Evolutionary conservation across 2,113 vertebrate genomes (phyloP).

Genomic region (Tragelaphus imberbis): DNA sequence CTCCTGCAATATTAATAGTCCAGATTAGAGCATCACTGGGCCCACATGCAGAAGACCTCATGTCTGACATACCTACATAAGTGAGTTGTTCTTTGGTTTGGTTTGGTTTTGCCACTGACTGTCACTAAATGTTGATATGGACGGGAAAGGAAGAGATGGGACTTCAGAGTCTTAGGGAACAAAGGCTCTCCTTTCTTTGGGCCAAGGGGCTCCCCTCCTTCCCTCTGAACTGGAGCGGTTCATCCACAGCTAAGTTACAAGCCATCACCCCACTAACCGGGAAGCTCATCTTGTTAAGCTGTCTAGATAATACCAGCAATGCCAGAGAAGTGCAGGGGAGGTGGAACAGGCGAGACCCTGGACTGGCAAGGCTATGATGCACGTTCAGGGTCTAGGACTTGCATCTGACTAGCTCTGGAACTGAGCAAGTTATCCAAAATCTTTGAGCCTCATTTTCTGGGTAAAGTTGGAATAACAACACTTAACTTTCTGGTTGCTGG

Average conservation of each 20-base stretch:
- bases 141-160: not conserved
- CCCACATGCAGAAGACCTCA: not conserved
- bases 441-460: not conserved
- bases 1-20: not conserved
- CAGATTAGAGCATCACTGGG: not conserved
- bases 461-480: not conserved
- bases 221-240: not conserved
- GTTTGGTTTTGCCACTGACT: not conserved
- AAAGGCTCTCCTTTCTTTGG: not conserved
- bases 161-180: not conserved
- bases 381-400: not conserved
- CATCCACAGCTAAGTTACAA: not conserved
- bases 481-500: not conserved
- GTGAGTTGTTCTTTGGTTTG: not conserved
- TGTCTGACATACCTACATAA: not conserved
- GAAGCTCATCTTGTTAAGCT: not conserved
- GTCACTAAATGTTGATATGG: not conserved
- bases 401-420: not conserved
- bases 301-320: not conserved
- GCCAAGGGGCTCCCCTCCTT: not conserved
- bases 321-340: not conserved
- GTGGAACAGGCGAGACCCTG: rapidly evolving
- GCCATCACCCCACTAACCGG: not conserved
- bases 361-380: rapidly evolving
- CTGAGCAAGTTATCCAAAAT: not conserved